Conservation (phyloP, 2,888 invertebrate genomes). For the Tenthredo mesomela region DNA sequence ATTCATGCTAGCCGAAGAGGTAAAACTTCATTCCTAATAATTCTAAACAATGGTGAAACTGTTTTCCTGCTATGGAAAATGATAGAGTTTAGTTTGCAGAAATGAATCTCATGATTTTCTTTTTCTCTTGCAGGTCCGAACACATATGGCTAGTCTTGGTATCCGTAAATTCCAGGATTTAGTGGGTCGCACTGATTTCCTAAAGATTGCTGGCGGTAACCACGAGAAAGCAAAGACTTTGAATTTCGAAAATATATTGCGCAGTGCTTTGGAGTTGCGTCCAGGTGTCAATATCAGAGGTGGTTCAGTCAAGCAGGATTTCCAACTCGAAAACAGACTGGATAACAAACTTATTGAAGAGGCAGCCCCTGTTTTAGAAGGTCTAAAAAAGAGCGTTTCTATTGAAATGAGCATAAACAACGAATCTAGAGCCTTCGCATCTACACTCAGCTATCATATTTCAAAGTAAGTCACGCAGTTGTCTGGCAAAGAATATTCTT, state of each 20-base stretch:
- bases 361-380: conserved; percentile 87
- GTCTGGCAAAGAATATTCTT: conserved; percentile 8
- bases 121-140: conserved; percentile 84
- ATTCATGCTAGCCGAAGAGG: conserved; percentile 99
- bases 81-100: background rate
- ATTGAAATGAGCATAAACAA: conserved; percentile 92
- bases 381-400: conserved; percentile 83
- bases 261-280: conserved; percentile 93
- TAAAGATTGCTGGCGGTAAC: conserved; percentile 86
- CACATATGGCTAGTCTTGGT: conserved; percentile 95
- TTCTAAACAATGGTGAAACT: background rate
- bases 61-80: background rate
- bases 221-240: conserved; percentile 90
- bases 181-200: conserved; percentile 94
- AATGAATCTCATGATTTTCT: background rate
- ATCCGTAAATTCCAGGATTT: conserved; percentile 93
- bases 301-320: conserved; percentile 91
- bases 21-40: conserved; percentile 72
- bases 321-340: conserved; percentile 90
- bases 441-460: conserved; percentile 96
- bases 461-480: conserved; percentile 85
- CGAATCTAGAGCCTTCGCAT: conserved; percentile 95
- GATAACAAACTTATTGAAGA: conserved; percentile 89
- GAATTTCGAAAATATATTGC: conserved; percentile 91
- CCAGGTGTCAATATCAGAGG: conserved; percentile 95